Conservation (phyloP, 1,140 invertebrate genomes). For the Panonychus citri region DNA sequence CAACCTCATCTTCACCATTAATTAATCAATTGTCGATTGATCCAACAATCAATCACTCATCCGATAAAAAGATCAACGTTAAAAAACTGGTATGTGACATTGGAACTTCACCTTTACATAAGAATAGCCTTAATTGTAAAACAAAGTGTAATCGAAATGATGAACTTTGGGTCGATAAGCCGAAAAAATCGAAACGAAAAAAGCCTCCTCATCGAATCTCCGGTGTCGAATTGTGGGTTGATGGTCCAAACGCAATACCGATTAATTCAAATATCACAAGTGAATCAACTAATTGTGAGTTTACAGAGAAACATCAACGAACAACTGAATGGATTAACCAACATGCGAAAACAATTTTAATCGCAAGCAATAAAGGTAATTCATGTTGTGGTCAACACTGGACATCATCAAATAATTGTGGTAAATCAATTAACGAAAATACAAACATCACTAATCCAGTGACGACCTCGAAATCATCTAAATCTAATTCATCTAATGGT, state of each 20-base stretch:
- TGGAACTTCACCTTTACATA: neutral
- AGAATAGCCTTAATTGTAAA: neutral
- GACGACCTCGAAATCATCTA: neutral
- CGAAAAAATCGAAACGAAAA: neutral
- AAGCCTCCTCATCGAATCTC: neutral
- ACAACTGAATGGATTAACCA: constrained; percentile 7
- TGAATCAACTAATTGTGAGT: too few species aligned
- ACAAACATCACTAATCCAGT: neutral
- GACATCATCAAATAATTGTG: too few species aligned
- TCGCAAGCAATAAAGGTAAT: too few species aligned
- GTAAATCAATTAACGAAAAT: too few species aligned
- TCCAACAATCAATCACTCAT: too few species aligned
- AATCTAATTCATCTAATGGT: neutral
- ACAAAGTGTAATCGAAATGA: neutral
- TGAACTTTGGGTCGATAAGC: neutral
- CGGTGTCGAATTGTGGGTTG: constrained; percentile 7
- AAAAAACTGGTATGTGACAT: neutral
- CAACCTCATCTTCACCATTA: too few species aligned
- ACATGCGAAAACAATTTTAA: neutral
- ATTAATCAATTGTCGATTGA: too few species aligned
- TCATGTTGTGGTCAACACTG: too few species aligned
- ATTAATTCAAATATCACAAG: neutral
- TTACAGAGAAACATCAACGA: constrained; percentile 3
- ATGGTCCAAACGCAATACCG: constrained; percentile 5
- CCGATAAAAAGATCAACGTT: neutral